phyloP scores from a whole-genome alignment of 2,113 vertebrate genomes.

The Datnioides undecimradiatus region DNA sequence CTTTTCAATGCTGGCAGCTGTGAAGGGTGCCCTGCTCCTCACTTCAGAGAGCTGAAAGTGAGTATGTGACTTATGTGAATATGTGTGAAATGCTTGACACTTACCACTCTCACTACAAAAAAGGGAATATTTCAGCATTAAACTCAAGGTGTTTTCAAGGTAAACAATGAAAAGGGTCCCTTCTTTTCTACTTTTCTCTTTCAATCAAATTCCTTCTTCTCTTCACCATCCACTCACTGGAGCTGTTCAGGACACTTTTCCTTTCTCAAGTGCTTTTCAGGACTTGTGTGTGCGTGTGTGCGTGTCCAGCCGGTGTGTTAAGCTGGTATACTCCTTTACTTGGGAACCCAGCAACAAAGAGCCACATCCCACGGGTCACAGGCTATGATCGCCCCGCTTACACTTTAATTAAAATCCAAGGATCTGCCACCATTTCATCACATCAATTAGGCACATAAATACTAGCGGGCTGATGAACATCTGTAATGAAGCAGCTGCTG shows the following conservation, averaged over 20 bases:
- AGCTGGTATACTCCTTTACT: not conserved
- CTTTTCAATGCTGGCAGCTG: constrained; percentile 57
- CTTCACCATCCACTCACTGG: constrained; percentile 52
- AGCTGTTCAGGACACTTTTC: constrained; percentile 44
- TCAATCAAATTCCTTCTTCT: constrained; percentile 36
- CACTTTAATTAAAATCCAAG: constrained; percentile 73
- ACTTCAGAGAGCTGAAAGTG: constrained; percentile 56
- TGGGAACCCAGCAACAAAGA: constrained; percentile 20
- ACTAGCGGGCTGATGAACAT: constrained; percentile 60
- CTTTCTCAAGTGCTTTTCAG: constrained; percentile 52
- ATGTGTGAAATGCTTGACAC: constrained; percentile 61
- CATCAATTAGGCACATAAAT: constrained; percentile 67
- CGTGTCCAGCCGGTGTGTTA: not conserved
- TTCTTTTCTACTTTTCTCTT: constrained; percentile 18
- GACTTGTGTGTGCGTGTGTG: not conserved
- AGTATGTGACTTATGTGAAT: constrained; percentile 53
- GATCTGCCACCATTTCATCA: constrained; percentile 56
- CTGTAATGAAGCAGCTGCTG: constrained; percentile 54
- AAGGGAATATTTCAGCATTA: constrained; percentile 55
- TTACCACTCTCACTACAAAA: constrained; percentile 59
- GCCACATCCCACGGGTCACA: not conserved
- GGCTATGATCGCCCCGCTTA: constrained; percentile 36
- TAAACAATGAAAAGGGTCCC: constrained; percentile 56
- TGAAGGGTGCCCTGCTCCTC: constrained; percentile 50
- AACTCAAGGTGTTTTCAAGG: constrained; percentile 76